Conservation (phyloP, 2,888 invertebrate genomes). For the Linnaemya tessellans region DNA sequence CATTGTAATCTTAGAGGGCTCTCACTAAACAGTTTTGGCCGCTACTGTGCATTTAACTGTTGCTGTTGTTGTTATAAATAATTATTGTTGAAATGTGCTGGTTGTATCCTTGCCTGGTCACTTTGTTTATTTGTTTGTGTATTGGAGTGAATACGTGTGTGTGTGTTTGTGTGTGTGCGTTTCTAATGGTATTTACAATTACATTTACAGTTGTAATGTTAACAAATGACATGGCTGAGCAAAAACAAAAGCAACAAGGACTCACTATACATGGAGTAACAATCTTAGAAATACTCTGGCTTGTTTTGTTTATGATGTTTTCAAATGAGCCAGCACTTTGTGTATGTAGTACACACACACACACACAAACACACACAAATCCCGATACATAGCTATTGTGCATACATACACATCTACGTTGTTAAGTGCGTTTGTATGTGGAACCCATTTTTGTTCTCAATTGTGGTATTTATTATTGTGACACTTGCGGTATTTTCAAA, state of each 20-base stretch:
- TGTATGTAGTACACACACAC: no score
- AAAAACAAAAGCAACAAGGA: constrained; percentile 15
- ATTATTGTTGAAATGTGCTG: constrained; percentile 63
- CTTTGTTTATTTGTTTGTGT: constrained; percentile 42
- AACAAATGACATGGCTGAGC: constrained; percentile 32
- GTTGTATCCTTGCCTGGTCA: constrained; percentile 53
- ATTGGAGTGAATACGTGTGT: neutral
- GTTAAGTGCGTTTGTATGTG: neutral
- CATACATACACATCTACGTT: neutral
- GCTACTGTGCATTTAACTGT: neutral
- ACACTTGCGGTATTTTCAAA: constrained; percentile 65
- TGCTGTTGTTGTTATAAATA: constrained; percentile 35
- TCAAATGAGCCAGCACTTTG: neutral
- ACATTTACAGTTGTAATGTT: constrained; percentile 58
- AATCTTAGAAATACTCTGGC: no score
- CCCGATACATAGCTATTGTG: no score
- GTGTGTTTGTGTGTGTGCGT: neutral
- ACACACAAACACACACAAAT: no score
- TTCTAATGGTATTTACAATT: constrained; percentile 56
- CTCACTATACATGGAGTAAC: neutral
- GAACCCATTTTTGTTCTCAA: constrained; percentile 6
- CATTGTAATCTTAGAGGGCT: no score
- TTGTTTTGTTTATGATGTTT: neutral
- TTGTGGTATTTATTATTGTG: constrained; percentile 56
- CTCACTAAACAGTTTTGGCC: no score